phyloP scores from a whole-genome alignment of 1,140 invertebrate genomes.

The Drosophila santomea region DNA sequence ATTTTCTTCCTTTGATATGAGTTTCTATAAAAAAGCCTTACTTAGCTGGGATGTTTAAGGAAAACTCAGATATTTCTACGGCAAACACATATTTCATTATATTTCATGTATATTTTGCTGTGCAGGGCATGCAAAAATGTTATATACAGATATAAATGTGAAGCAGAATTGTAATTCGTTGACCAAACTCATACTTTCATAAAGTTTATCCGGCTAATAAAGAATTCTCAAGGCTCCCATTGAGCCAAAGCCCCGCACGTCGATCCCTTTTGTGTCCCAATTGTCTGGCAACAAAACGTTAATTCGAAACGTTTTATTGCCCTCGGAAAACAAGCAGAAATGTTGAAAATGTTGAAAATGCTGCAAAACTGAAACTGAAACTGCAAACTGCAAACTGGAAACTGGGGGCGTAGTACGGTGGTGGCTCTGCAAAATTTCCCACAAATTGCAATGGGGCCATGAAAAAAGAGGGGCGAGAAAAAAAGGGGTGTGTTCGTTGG shows the following conservation, averaged over 20 bases:
- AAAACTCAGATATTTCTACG: not conserved
- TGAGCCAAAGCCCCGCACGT: not conserved
- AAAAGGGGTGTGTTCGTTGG: conserved; percentile 34
- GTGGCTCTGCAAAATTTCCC: conserved; percentile 4
- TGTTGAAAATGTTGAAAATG: not conserved
- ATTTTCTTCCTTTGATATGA: not conserved
- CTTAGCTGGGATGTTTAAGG: not conserved
- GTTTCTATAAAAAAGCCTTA: not conserved
- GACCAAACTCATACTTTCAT: conserved; percentile 21
- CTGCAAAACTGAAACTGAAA: conserved; percentile 22
- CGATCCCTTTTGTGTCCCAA: conserved; percentile 19
- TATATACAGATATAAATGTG: too few relatives aligned
- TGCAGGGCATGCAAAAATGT: not conserved
- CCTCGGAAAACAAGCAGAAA: conserved; percentile 30
- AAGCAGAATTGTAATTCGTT: too few relatives aligned
- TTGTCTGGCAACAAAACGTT: conserved; percentile 56
- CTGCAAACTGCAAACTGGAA: conserved; percentile 29
- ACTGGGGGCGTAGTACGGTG: conserved; percentile 1
- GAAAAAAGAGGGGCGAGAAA: too few relatives aligned
- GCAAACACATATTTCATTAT: not conserved
- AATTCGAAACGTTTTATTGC: conserved; percentile 64
- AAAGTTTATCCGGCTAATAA: conserved; percentile 20
- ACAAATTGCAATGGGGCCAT: conserved; percentile 37
- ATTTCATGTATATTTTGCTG: not conserved
- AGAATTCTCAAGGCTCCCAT: conserved; percentile 47